phyloP scores from a whole-genome alignment of 2,797 vertebrate genomes.

The Peromyscus melanophrys region DNA sequence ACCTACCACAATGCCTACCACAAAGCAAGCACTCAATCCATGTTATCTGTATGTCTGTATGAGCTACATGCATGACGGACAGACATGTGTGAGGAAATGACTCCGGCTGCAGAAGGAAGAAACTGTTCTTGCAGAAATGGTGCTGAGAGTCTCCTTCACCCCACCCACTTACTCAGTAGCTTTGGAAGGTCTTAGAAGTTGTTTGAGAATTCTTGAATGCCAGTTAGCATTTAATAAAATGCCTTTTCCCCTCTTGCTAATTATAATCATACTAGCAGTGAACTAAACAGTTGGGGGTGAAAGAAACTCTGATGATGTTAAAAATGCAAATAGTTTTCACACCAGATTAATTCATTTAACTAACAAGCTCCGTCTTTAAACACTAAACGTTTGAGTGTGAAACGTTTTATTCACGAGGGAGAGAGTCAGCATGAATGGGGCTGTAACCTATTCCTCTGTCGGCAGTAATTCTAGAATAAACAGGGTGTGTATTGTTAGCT shows the following conservation, averaged over 20 bases:
- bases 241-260: slow-evolving; percentile 37
- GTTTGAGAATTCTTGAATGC: slow-evolving; percentile 70
- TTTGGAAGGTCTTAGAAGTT: slow-evolving; percentile 51
- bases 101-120: neutral
- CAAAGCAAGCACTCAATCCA: neutral
- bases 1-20: neutral
- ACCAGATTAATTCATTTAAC: slow-evolving; percentile 79
- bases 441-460: slow-evolving; percentile 30
- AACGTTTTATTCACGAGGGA: slow-evolving; percentile 69
- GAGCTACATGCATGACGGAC: neutral
- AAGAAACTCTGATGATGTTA: slow-evolving; percentile 81
- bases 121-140: neutral
- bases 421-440: slow-evolving; percentile 57
- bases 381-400: slow-evolving; percentile 76
- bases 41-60: neutral
- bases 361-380: slow-evolving; percentile 78
- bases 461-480: slow-evolving; percentile 67
- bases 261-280: slow-evolving; percentile 79
- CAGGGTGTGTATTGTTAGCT: slow-evolving; percentile 62
- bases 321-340: slow-evolving; percentile 85
- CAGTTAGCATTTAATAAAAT: slow-evolving; percentile 67
- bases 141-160: too few species aligned
- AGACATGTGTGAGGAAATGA: neutral
- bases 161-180: slow-evolving; percentile 1
- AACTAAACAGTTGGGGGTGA: slow-evolving; percentile 82